Base-by-base conservation (phyloP, 2,113 vertebrate species). In the Dicentrarchus labrax region DNA sequence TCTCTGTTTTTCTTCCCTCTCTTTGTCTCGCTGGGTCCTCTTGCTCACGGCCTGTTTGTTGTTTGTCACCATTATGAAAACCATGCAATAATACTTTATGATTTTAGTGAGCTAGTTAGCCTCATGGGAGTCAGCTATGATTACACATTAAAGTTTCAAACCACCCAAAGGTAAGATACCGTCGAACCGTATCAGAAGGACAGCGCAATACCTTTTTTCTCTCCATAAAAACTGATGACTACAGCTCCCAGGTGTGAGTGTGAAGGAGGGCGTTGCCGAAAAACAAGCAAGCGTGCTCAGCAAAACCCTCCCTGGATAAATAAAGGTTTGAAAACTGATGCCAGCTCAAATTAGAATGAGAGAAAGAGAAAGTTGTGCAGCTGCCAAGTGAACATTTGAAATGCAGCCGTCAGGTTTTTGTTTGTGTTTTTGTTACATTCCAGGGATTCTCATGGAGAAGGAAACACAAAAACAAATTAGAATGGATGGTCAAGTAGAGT, bases 71-170 rank as follows among this genome's bases (percentile, higher is more conserved):
- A 82, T 88, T 77, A 76, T 78, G 82, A 90, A 88, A 90, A 84
- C 75, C 19, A 41, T 17, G 86, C 83, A 89, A 89, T 87, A 91
- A 90, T 88, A 68, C 71, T 86, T 91, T 88, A 86, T 80, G 89
- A 74, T 85, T 87, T 87, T 84, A 79, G 69, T 13, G 16, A 48
- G 82, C 50, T 76, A 75, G 88, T 82, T 82, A 57, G 30, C 67
- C 80, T 79, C 73, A 0, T 17, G 81, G 81, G 87, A 80, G 72
- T 83, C 8, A 13, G 70, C 76, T 64, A 12, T 91, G 86, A 91
- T 93, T 87, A 86, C 86, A 87, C 86, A 82, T 88, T 87, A 89
- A 89, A 88, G 72, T 88, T 88, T 92, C 83, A 90, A 90, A 86
- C 78, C 89, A 92, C 91, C 87, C 89, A 83, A 91, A 90, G 90